phyloP scores from a whole-genome alignment of 2,797 vertebrate genomes.

The Channallabes apus region DNA sequence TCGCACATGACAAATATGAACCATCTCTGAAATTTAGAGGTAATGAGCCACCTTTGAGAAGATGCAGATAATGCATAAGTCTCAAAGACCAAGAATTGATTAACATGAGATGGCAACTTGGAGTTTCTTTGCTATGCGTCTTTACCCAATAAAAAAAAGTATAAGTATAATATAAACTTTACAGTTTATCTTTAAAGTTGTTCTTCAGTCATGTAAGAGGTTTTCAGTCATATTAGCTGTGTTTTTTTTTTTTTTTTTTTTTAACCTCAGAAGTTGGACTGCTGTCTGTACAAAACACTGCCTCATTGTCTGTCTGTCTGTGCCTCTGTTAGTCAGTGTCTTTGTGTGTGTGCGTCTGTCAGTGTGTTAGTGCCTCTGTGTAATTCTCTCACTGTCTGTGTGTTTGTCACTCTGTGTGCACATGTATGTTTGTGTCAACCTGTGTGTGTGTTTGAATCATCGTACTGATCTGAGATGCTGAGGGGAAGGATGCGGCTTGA shows the following conservation, averaged over 20 bases:
- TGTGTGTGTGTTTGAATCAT: not conserved
- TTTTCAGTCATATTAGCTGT: not conserved
- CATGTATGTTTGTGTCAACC: not conserved
- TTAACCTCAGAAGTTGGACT: not conserved
- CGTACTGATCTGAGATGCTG: not conserved
- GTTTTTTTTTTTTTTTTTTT: not conserved
- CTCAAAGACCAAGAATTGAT: no score
- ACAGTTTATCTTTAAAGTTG: not conserved
- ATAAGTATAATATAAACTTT: not conserved
- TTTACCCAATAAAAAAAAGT: no score
- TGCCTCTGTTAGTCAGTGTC: not conserved
- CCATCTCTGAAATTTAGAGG: no score
- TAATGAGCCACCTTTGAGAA: no score
- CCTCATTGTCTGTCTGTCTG: not conserved
- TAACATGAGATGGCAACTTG: no score
- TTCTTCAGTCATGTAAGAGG: not conserved
- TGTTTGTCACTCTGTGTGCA: not conserved
- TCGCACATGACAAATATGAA: no score
- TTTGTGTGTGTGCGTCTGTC: not conserved
- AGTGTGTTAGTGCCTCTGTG: not conserved
- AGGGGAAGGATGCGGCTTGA: slow-evolving; percentile 39
- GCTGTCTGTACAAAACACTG: not conserved
- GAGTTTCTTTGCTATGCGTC: no score
- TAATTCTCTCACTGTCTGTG: no score
- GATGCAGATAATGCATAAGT: no score